These are phyloP conservation scores for Mesaphorura yosii DNA, from an alignment of 1,140 invertebrate species.

Conservation along the genomic window DNA sequence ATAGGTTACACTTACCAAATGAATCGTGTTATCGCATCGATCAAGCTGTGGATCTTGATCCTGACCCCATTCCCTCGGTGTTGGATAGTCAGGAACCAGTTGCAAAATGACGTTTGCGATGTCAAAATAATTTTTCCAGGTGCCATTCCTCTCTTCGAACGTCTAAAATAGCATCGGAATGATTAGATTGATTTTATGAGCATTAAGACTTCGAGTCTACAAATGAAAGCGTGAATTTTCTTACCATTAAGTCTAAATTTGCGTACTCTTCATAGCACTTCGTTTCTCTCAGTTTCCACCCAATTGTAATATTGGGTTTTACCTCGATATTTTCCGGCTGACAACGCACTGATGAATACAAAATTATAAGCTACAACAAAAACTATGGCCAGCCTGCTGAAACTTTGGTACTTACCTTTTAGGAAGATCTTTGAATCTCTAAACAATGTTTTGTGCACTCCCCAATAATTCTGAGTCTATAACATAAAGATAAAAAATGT, in stretches of 20 bases:
- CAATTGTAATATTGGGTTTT: conserved; percentile 18
- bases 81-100: conserved; percentile 5
- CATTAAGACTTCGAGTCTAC: no score
- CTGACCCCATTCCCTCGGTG: conserved; percentile 2
- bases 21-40: conserved; percentile 1
- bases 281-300: conserved; percentile 34
- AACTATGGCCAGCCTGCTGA: background rate
- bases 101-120: conserved; percentile 3
- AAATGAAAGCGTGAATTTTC: conserved; percentile 2
- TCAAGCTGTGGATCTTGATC: background rate
- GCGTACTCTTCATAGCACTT: conserved; percentile 38
- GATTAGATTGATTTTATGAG: background rate
- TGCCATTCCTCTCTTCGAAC: conserved; percentile 9
- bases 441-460: conserved; percentile 34
- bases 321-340: background rate
- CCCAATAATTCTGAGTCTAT: conserved; percentile 29
- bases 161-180: conserved; percentile 12
- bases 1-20: background rate
- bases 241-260: conserved; percentile 32
- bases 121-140: conserved; percentile 17
- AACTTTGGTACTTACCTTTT: conserved; percentile 29
- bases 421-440: conserved; percentile 32
- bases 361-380: background rate
- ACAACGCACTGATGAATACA: background rate
- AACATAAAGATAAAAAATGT: conserved; percentile 6